These are phyloP conservation scores for Camarhynchus parvulus DNA, from an alignment of 2,113 vertebrate species.

Conservation along the genomic window DNA sequence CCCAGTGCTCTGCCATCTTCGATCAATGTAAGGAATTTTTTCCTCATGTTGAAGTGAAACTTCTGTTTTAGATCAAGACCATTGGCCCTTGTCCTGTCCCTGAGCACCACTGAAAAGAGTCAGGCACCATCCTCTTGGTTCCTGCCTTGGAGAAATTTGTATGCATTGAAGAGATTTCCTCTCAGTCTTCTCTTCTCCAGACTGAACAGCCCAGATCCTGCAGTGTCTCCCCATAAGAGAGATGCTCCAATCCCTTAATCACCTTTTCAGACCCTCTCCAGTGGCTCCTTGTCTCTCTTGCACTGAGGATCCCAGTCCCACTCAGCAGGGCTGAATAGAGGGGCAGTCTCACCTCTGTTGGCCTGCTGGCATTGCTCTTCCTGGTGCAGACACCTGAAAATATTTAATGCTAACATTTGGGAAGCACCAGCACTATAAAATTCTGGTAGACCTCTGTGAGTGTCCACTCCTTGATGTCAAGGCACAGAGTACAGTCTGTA, in stretches of 20 bases:
- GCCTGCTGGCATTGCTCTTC: neutral
- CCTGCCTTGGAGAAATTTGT: neutral
- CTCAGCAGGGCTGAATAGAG: neutral
- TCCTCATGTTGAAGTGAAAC: neutral
- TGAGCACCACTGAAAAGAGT: neutral
- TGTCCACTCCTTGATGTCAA: neutral
- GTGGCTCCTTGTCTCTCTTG: neutral
- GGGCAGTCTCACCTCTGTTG: neutral
- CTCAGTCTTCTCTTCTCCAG: neutral
- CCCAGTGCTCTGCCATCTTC: neutral
- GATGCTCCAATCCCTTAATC: neutral
- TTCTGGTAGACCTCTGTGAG: neutral
- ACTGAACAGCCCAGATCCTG: rapidly evolving
- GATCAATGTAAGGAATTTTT: rapidly evolving
- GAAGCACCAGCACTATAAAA: neutral
- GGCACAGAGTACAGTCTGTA: neutral
- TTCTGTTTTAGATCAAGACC: neutral
- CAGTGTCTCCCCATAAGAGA: neutral
- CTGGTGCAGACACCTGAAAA: neutral
- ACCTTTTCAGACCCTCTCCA: neutral
- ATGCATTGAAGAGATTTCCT: neutral
- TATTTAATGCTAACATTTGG: neutral
- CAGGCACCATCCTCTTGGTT: neutral
- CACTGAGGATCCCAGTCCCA: neutral
- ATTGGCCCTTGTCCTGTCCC: neutral